Evolutionary conservation across 2,113 vertebrate genomes (phyloP), one percentile per base, ranked within the genome.

Genomic region (Micromys minutus): DNA sequence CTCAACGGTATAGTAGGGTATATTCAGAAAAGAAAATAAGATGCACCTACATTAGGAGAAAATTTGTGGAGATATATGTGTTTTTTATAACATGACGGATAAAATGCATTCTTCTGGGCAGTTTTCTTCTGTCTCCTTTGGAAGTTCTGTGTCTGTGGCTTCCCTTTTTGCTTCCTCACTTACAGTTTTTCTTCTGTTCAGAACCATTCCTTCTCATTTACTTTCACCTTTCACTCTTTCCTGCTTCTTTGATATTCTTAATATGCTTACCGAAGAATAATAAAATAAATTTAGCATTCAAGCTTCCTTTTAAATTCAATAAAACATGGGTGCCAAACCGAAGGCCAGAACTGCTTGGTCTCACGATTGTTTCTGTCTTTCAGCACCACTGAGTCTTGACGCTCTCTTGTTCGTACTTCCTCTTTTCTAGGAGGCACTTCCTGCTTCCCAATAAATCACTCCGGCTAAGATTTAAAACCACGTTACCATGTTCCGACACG

Each of bases 401-500:
- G 61, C 29, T 92, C 89, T 94, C 81, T 77, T 45, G 42, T 85
- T 85, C 65, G 75, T 88, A 94, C 90, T 97, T 96, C 87, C 84
- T 91, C 45, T 95, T 89, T 85, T 87, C 72, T 84, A 75, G 93
- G 74, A 95, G 89, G 80, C 87, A 57, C 94, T 95, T 96, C 77
- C 93, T 95, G 92, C 91, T 94, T 93, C 91, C 77, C 79, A 59
- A 94, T 96, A 98, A 97, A 96, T 97, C 95, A 88, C 93, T 11
- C 34, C 17, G n/a, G 47, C 95, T 81, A 63, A 83, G 83, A 97
- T 94, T 92, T 94, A 91, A 94, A 94, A 95, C 88, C 77, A 52
- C 45, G 74, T 93, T 92, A 29, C 81, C 69, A 47, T 76, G 79
- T 95, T 95, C 92, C 79, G 96, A 93, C 89, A 92, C 86, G 93